Base-by-base conservation (phyloP, 1,140 invertebrate genomes). In the Zelostemma sp. region DNA sequence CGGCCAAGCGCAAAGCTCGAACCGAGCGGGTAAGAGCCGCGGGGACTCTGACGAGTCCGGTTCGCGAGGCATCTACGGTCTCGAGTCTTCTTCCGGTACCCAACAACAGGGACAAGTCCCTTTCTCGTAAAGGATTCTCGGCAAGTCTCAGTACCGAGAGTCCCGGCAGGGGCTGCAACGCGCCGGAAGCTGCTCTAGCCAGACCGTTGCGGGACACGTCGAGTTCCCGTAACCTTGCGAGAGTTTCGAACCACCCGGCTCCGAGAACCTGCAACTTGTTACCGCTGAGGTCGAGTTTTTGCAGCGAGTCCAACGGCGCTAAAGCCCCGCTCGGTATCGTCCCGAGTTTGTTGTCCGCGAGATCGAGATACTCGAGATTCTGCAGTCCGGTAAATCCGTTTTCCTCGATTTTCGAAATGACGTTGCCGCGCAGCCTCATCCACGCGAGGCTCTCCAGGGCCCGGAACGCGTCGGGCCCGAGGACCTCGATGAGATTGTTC, bases 11-110 rank as follows among this genome's bases (percentile, higher is more conserved):
- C 15, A 97, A 85, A 58, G 93, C 92, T 16, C 92, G 85, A 12
- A 97, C 91, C 0, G 93, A 95, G 76, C 92, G 90, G 5, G 95
- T 95, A 46, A 97, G 86, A 38, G 93, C 91, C 46, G 92, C 91
- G 1, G 95, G 95, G 15, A 97, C 91, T 73, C 91, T 88, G 50
- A 87, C 89, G 11, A 97, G 86, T 18, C 92, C 91, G 1, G 92
- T 94, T 56, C 90, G 88, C 3, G 95, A 94, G 1, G 94, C 92
- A 78, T 96, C 94, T 12, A 96, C 90, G 43, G 91, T 91, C 79
- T 93, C 91, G 19, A 94, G 81, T 55, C 91, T 86, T 40, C 89
- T 87, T 14, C 91, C 91, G 2, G 91, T 92, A n/a, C 89, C 89
- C 6, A 91, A 83, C 28, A 93, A 85, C 50, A 91, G 75, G 14